Evolutionary conservation across 2,113 vertebrate species (phyloP), one percentile per base, ranked within the genome.

Genomic region (Melanerpes aurifrons): DNA sequence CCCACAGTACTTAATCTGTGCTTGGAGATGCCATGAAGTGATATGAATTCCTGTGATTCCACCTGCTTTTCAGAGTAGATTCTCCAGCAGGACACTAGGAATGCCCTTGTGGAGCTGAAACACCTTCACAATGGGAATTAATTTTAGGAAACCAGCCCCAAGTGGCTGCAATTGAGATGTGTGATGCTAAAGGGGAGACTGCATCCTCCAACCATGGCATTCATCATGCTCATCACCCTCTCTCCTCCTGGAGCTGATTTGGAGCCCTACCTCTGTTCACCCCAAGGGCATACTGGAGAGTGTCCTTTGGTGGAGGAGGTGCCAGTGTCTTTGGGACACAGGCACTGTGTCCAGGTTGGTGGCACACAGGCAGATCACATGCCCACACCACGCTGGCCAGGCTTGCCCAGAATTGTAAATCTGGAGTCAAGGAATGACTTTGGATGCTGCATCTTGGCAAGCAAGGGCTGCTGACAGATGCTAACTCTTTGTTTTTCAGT

Each of bases 361-460:
- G 83, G 19, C 63, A 47, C 5, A 1, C 2, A 3, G 45, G 86
- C 2, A 11, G 28, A 22, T 86, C 76, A 17, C 0, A 1, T 4
- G 2, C 28, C 31, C 4, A 0, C 8, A 53, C 85, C 10, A 19
- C 73, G 62, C 14, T 0, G 25, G 61, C 91, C 68, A 18, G 67
- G 31, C 64, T 64, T n/a, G 76, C 50, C 89, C 70, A 35, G 29
- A 63, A 10, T 4, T 89, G 85, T 82, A 67, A 57, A 3, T 82
- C 91, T 78, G 85, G 59, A 7, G 78, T 85, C 3, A 0, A 43
- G 3, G 2, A 79, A 90, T 67, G 11, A 10, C 67, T 91, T 58
- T 72, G 71, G 85, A 31, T 69, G 81, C 93, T 69, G 71, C 57
- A n/a, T 66, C 91, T 92, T 95, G 95, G 95, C 95, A 89, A 21